Evolutionary conservation across 2,888 invertebrate genomes (phyloP).

Genomic region (Monochamus alternatus): DNA sequence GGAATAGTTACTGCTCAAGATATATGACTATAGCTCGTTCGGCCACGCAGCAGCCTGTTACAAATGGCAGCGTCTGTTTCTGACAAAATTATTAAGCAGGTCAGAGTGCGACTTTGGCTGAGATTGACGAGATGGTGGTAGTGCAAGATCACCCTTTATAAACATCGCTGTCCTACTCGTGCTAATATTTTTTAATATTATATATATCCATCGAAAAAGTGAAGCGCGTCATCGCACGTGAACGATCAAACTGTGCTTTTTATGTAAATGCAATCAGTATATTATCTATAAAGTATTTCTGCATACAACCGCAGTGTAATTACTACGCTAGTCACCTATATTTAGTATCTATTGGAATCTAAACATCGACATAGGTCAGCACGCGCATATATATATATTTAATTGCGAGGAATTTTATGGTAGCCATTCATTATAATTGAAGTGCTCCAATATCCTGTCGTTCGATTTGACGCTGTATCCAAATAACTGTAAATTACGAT

Average conservation of each 20-base stretch:
- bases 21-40: neutral
- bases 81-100: constrained; percentile 10
- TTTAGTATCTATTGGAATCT: neutral
- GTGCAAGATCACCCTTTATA: too few species aligned
- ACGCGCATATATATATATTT: neutral
- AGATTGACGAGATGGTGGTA: neutral
- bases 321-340: too few species aligned
- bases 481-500: neutral
- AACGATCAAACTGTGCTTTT: too few species aligned
- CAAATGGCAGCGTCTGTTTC: constrained; percentile 10
- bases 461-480: neutral
- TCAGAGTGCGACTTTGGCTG: neutral
- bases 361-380: neutral
- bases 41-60: neutral
- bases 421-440: neutral
- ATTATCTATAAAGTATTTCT: too few species aligned
- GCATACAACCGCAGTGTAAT: too few species aligned
- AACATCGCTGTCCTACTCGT: too few species aligned
- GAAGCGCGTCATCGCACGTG: too few species aligned
- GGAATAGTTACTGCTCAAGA: neutral
- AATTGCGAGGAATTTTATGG: neutral
- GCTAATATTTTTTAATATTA: too few species aligned
- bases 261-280: too few species aligned
- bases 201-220: too few species aligned
- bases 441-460: neutral